These are phyloP conservation scores for Desoria tigrina DNA, from an alignment of 2,888 invertebrate species.

Conservation along the genomic window DNA sequence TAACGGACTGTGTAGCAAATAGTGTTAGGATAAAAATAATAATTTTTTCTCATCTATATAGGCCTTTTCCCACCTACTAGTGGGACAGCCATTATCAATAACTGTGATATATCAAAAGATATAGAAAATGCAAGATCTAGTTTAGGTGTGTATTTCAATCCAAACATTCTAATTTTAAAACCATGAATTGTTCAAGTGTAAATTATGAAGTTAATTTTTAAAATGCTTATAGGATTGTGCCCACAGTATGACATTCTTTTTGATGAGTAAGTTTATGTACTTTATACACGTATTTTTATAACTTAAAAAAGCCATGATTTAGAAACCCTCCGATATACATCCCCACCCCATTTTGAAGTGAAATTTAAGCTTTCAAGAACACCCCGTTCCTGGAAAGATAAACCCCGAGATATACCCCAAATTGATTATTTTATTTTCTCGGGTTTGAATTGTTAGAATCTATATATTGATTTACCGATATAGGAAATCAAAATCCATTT, in stretches of 20 bases:
- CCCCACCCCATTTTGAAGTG: too few relatives aligned
- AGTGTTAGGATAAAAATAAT: background rate
- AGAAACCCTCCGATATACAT: too few relatives aligned
- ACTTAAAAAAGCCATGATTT: too few relatives aligned
- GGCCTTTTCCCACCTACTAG: conserved; percentile 62
- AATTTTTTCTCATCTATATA: too few relatives aligned
- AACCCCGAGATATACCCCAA: background rate
- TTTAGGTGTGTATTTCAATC: conserved; percentile 29
- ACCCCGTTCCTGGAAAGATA: too few relatives aligned
- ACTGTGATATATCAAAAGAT: conserved; percentile 29
- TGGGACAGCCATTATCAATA: conserved; percentile 70
- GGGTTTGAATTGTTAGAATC: background rate
- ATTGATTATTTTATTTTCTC: background rate
- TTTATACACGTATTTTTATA: too few relatives aligned
- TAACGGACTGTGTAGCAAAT: background rate
- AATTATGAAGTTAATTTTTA: background rate
- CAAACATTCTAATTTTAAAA: background rate
- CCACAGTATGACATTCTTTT: conserved; percentile 87
- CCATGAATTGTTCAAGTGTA: background rate
- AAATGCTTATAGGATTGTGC: conserved; percentile 73
- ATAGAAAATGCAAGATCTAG: conserved; percentile 34
- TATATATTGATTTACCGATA: too few relatives aligned
- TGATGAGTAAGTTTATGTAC: conserved; percentile 61
- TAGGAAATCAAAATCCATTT: too few relatives aligned
- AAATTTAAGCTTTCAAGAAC: too few relatives aligned